A percentile compares a stretch with the other conserved stretches of the same genome.
phyloP scores from a whole-genome alignment of 2,113 vertebrate species.

The Formicarius rufipectus region DNA sequence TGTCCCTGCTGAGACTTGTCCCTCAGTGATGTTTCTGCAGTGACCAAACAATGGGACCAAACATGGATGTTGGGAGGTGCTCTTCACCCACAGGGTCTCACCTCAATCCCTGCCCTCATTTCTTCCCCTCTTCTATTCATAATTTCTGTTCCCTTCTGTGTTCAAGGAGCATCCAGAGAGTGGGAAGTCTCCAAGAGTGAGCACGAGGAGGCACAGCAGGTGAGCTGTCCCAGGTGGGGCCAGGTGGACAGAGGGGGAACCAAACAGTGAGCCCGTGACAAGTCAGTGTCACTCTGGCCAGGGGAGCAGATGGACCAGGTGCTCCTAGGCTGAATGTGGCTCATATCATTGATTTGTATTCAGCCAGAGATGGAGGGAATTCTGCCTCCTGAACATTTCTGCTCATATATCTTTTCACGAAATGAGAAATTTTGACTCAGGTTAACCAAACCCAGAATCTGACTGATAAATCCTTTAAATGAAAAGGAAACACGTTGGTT shows the following conservation, averaged over 20 bases:
- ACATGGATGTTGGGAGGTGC: rapidly evolving
- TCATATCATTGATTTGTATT: background rate
- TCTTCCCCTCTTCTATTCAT: background rate
- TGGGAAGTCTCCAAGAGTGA: background rate
- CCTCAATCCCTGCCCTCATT: background rate
- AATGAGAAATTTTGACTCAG: rapidly evolving
- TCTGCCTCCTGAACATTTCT: background rate
- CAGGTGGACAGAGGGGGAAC: rapidly evolving
- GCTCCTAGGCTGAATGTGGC: background rate
- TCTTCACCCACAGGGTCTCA: background rate
- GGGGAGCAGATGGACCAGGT: background rate
- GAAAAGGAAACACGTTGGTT: background rate
- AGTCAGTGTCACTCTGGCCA: background rate
- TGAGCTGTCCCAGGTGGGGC: background rate
- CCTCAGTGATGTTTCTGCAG: background rate
- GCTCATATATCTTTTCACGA: background rate
- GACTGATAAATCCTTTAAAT: background rate
- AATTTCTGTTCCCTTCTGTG: background rate
- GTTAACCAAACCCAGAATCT: background rate
- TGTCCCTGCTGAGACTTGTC: background rate
- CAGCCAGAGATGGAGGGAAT: too few species aligned
- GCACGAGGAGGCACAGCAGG: background rate
- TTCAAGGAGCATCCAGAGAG: background rate
- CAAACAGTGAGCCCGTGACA: background rate
- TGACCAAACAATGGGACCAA: rapidly evolving